Percentiles rank a stretch among this genome's conserved stretches.
These are phyloP conservation scores for Paelopatides confundens DNA, from an alignment of 53 echinoderm and acorn worm species.

Conservation along the genomic window DNA sequence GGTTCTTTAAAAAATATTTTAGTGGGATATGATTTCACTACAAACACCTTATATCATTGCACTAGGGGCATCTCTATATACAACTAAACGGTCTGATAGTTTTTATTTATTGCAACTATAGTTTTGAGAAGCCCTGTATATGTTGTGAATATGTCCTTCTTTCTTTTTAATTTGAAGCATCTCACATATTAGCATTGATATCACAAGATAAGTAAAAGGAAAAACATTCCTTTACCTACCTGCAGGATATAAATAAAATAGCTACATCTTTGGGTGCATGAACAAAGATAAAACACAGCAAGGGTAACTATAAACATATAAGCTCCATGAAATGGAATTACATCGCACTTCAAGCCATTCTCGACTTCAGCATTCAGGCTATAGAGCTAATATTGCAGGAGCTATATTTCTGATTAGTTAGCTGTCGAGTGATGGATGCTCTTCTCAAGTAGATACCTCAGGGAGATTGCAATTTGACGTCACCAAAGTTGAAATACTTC, in stretches of 20 bases:
- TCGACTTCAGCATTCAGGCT: background rate
- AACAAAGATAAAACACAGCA: background rate
- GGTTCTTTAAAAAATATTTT: too few species aligned
- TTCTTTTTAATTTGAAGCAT: too few species aligned
- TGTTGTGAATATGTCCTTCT: too few species aligned
- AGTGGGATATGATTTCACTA: too few species aligned
- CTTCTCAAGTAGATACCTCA: background rate
- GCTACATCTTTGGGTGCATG: background rate
- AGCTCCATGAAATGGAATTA: background rate
- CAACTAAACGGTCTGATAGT: too few species aligned
- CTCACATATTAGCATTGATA: too few species aligned
- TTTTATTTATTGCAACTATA: too few species aligned
- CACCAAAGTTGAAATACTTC: background rate
- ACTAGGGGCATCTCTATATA: too few species aligned
- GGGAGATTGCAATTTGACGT: slow-evolving; percentile 42
- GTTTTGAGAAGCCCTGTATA: too few species aligned
- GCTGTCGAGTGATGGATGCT: slow-evolving; percentile 20
- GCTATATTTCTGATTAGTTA: background rate
- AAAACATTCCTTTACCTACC: background rate
- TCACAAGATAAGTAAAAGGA: background rate
- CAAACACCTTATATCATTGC: too few species aligned
- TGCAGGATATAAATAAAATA: background rate
- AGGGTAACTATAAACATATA: background rate
- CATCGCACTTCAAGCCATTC: background rate
- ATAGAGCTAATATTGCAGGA: background rate